Percentiles rank a stretch among this genome's conserved stretches.
These are phyloP conservation scores for Macrotus californicus DNA, from an alignment of 2,113 vertebrate genomes.

Conservation along the genomic window DNA sequence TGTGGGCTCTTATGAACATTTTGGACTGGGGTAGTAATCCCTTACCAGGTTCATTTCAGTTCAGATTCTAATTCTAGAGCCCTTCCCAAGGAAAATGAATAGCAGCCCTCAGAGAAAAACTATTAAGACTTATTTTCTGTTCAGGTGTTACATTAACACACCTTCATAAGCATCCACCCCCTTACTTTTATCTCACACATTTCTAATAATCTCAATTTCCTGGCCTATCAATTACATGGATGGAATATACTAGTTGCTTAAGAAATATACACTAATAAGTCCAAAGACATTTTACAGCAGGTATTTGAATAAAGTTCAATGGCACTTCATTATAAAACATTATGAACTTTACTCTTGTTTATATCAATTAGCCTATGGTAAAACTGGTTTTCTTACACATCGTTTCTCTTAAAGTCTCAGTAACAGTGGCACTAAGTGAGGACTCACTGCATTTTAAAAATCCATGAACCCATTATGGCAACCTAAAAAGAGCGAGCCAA, in stretches of 20 bases:
- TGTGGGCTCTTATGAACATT: background rate
- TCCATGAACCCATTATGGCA: background rate
- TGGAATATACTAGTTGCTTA: background rate
- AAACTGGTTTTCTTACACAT: background rate
- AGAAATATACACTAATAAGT: background rate
- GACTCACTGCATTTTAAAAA: background rate
- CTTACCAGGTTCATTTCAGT: background rate
- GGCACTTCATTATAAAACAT: background rate
- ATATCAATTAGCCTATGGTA: background rate
- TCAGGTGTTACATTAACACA: background rate
- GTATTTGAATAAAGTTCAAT: background rate
- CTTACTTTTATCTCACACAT: background rate
- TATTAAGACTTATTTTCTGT: background rate
- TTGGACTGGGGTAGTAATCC: background rate
- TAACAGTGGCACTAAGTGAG: background rate
- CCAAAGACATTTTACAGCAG: background rate
- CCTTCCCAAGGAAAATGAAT: background rate
- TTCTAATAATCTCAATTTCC: conserved; percentile 10
- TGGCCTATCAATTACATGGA: background rate
- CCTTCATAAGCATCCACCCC: background rate
- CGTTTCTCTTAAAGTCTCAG: background rate
- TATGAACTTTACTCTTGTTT: background rate
- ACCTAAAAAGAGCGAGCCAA: background rate
- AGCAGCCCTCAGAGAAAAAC: background rate
- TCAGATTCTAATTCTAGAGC: background rate